Percentiles rank a stretch among this genome's conserved stretches.
These are phyloP conservation scores for Hystrix brachyura DNA, from an alignment of 2,113 vertebrate genomes.

Conservation along the genomic window DNA sequence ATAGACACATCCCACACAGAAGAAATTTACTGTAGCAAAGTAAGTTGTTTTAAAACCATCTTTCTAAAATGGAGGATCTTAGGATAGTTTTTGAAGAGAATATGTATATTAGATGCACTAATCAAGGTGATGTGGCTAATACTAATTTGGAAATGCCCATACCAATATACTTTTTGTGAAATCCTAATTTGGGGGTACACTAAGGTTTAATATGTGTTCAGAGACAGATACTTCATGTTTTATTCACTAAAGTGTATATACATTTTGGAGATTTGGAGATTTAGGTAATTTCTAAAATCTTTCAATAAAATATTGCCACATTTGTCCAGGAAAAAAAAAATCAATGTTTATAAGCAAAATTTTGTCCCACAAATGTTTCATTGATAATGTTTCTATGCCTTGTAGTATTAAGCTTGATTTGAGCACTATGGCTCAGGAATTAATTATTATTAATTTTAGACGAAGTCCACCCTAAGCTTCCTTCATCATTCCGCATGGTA, in stretches of 20 bases:
- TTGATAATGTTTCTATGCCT: neutral
- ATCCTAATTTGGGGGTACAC: constrained; percentile 74
- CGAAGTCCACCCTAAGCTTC: constrained; percentile 21
- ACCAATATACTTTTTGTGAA: neutral
- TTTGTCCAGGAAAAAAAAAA: constrained; percentile 37
- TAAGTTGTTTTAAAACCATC: constrained; percentile 89
- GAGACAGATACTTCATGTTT: constrained; percentile 72
- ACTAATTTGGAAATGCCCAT: constrained; percentile 66
- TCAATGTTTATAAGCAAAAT: neutral
- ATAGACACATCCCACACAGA: constrained; percentile 94
- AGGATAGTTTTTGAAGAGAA: constrained; percentile 42
- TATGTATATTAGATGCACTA: constrained; percentile 70
- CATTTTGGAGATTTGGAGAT: constrained; percentile 71
- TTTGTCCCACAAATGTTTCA: neutral
- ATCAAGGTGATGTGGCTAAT: constrained; percentile 67
- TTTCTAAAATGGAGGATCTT: constrained; percentile 74
- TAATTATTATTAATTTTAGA: constrained; percentile 27
- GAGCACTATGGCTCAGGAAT: constrained; percentile 33
- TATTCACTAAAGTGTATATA: constrained; percentile 68
- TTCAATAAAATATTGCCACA: constrained; percentile 53
- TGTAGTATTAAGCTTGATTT: constrained; percentile 5
- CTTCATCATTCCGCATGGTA: neutral
- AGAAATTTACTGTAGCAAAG: constrained; percentile 99
- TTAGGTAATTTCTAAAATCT: constrained; percentile 60
- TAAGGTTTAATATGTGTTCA: constrained; percentile 63